Evolutionary conservation across 2,888 invertebrate genomes (phyloP).

Genomic region (Zaprionus bogoriensis): DNA sequence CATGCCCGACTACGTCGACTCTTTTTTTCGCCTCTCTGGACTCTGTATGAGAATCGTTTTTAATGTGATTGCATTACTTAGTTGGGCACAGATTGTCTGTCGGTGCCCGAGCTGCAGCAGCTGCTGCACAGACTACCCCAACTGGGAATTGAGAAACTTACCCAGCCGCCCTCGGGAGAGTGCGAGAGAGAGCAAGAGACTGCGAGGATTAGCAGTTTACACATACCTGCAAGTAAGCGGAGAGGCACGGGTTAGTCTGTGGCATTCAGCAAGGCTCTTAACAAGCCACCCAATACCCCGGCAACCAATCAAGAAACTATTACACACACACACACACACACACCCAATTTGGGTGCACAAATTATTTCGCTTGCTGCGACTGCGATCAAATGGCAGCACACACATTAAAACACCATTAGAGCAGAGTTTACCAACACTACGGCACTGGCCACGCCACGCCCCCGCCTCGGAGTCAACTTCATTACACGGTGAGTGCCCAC

Average conservation of each 20-base stretch:
- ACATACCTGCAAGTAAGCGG: conserved; percentile 47
- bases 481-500: conserved; percentile 64
- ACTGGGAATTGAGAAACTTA: conserved; percentile 28
- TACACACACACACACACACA: conserved; percentile 33
- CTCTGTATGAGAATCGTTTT: conserved; percentile 38
- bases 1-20: conserved; percentile 37
- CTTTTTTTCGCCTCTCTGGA: too few relatives aligned
- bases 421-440: conserved; percentile 27
- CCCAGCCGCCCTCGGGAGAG: neutral
- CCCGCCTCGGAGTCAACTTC: conserved; percentile 43
- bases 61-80: conserved; percentile 56
- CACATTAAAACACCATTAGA: conserved; percentile 64
- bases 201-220: conserved; percentile 29
- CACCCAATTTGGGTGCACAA: conserved; percentile 51
- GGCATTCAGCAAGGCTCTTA: conserved; percentile 16
- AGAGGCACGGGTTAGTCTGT: conserved; percentile 25
- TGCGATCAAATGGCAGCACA: conserved; percentile 28
- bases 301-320: conserved; percentile 33
- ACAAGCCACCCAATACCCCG: conserved; percentile 30
- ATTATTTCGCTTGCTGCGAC: conserved; percentile 54
- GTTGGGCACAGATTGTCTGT: neutral
- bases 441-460: neutral
- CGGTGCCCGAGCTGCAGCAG: conserved; percentile 2
- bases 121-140: too few relatives aligned
- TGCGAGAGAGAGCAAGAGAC: conserved; percentile 3